These are phyloP conservation scores for Blastobasis adustella DNA, from an alignment of 2,888 invertebrate genomes.

Conservation along the genomic window DNA sequence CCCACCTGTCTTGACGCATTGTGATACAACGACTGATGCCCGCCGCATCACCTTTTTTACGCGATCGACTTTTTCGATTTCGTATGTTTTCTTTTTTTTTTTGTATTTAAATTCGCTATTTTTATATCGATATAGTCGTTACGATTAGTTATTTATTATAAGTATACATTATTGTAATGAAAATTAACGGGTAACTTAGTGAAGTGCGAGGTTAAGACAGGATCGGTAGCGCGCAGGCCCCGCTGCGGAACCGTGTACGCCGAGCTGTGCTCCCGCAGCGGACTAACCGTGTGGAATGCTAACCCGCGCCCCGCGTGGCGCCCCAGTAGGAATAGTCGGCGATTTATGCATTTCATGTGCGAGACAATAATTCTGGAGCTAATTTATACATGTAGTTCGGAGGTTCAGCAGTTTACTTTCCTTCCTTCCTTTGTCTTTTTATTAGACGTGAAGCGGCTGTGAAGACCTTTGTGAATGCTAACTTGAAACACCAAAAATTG, in stretches of 20 bases:
- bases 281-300: conserved; percentile 66
- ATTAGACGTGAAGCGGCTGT: conserved; percentile 55
- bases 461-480: conserved; percentile 50
- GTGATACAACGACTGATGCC: too few species aligned
- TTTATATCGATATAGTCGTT: too few species aligned
- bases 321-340: conserved; percentile 15
- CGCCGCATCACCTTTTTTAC: too few species aligned
- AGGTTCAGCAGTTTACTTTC: conserved; percentile 23
- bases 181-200: neutral
- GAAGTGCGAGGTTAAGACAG: neutral
- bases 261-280: conserved; percentile 68
- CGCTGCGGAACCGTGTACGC: conserved; percentile 58
- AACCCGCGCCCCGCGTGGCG: conserved; percentile 51
- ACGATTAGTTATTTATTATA: too few species aligned
- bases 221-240: conserved; percentile 31
- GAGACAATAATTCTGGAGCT: conserved; percentile 67
- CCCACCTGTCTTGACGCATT: conserved; percentile 22
- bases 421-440: conserved; percentile 23
- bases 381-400: conserved; percentile 28
- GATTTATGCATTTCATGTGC: conserved; percentile 32
- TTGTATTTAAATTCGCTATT: too few species aligned
- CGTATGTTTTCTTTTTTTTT: too few species aligned
- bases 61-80: too few species aligned
- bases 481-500: conserved; percentile 54
- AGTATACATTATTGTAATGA: too few species aligned